Evolutionary conservation across 2,888 invertebrate species (phyloP).

Genomic region (Stenchaetothrips biformis): DNA sequence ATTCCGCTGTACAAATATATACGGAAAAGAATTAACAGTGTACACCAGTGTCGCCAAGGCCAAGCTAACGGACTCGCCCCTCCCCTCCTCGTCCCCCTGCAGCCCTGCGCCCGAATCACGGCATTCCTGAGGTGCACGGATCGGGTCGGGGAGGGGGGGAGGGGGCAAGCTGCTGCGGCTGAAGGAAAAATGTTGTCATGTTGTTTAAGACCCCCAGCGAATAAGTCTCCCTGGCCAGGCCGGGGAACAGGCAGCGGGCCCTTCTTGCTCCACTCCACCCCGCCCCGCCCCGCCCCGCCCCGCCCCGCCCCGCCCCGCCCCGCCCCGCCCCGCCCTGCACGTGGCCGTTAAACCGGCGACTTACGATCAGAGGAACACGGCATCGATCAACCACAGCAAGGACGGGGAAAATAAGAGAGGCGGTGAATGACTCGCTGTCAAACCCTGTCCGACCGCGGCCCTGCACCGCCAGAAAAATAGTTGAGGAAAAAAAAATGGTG

Average conservation of each 20-base stretch:
- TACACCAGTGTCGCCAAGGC: too few species aligned
- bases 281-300: not conserved
- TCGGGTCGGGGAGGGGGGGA: too few species aligned
- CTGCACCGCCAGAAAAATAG: too few species aligned
- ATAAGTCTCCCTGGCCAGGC: not conserved
- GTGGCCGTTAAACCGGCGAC: slow-evolving; percentile 3
- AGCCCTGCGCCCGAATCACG: not conserved
- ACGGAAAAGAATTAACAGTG: too few species aligned
- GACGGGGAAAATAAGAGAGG: too few species aligned
- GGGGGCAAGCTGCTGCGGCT: not conserved
- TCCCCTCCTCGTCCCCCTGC: not conserved
- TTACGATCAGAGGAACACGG: slow-evolving; percentile 4
- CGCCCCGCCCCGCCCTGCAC: not conserved
- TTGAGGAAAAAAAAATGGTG: too few species aligned
- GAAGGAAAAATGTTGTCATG: slow-evolving; percentile 23
- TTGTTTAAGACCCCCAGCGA: not conserved
- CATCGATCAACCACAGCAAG: not conserved
- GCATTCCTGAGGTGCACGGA: too few species aligned
- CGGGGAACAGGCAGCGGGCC: too few species aligned
- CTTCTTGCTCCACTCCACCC: not conserved
- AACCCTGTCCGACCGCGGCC: too few species aligned
- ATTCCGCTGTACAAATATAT: too few species aligned
- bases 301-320: not conserved
- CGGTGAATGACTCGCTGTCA: too few species aligned
- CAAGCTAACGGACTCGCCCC: not conserved